Evolutionary conservation across 2,888 invertebrate species (phyloP).

Genomic region (Exephanes ischioxanthus): DNA sequence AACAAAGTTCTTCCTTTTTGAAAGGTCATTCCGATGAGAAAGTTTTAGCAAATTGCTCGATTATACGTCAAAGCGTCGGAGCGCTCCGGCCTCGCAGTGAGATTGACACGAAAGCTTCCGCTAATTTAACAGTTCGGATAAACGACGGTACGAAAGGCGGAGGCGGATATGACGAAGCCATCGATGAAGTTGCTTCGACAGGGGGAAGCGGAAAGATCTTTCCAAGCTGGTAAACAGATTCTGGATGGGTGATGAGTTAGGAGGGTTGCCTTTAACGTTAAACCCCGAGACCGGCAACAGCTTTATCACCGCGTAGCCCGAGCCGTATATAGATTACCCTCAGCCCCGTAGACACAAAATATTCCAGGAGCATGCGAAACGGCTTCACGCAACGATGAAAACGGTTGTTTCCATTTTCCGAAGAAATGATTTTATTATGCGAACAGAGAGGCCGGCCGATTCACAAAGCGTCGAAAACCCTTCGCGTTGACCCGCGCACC

Average conservation of each 20-base stretch:
- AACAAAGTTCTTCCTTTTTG: neutral
- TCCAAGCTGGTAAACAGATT: conserved; percentile 25
- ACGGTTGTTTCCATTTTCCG: conserved; percentile 56
- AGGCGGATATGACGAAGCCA: conserved; percentile 23
- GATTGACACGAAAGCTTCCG: neutral
- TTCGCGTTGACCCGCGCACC: conserved; percentile 30
- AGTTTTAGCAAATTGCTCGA: neutral
- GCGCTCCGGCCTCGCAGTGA: too few species aligned
- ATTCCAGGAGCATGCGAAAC: conserved; percentile 6
- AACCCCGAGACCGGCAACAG: neutral
- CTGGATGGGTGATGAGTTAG: conserved; percentile 2
- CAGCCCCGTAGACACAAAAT: conserved; percentile 17
- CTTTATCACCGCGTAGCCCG: conserved; percentile 1
- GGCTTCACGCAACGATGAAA: conserved; percentile 15
- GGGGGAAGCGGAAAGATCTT: neutral
- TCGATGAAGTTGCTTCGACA: conserved; percentile 6
- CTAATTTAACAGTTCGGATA: neutral
- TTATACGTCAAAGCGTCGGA: neutral
- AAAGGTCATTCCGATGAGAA: neutral
- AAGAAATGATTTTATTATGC: conserved; percentile 64
- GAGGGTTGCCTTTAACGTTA: conserved; percentile 6
- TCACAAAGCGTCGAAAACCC: conserved; percentile 3
- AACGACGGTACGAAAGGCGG: conserved; percentile 14
- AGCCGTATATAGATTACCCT: neutral
- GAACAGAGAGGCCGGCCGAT: conserved; percentile 16